Evolutionary conservation across 2,113 vertebrate genomes (phyloP).

Genomic region (Callorhinus ursinus): DNA sequence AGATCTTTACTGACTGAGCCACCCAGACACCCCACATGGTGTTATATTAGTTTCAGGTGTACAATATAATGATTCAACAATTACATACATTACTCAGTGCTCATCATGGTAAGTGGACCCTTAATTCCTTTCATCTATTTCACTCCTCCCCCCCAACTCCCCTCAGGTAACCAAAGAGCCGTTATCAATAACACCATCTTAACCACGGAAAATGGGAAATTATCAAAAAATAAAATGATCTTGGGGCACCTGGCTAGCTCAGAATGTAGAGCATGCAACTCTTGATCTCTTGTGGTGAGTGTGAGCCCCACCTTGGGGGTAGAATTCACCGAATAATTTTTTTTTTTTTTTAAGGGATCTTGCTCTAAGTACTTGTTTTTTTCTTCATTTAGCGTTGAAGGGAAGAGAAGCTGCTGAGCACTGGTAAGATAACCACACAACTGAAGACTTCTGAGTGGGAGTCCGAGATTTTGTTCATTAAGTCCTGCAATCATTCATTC

Average conservation of each 20-base stretch:
- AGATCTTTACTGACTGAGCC: no score
- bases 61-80: background rate
- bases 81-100: background rate
- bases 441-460: fast-evolving
- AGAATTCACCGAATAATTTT: background rate
- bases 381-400: background rate
- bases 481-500: background rate
- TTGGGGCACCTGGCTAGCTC: background rate
- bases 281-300: background rate
- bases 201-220: background rate
- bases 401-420: background rate
- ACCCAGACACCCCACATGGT: background rate
- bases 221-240: background rate
- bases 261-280: background rate
- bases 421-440: background rate
- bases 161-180: background rate
- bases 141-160: background rate
- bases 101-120: background rate
- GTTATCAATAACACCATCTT: background rate
- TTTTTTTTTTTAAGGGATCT: background rate
- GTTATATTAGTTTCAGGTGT: background rate
- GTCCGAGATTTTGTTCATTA: background rate
- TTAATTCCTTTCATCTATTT: background rate
- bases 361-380: background rate
- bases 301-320: background rate